A percentile compares a stretch with the other conserved stretches of the same genome.
Conservation (phyloP, 2,113 vertebrate genomes). For the Leiothrix lutea region DNA sequence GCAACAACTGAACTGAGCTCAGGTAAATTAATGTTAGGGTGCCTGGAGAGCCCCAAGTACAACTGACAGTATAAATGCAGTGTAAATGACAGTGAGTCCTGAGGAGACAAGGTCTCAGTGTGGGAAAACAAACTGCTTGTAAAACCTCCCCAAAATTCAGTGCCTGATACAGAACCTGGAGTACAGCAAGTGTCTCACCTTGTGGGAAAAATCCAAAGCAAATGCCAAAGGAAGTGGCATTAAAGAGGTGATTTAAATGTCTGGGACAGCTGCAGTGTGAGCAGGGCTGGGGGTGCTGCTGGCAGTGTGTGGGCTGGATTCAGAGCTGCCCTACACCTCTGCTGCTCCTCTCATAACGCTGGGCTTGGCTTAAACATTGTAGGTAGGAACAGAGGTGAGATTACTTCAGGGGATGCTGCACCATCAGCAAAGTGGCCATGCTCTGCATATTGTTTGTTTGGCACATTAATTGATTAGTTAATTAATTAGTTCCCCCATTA, state of each 20-base stretch:
- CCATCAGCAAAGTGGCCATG: fast-evolving
- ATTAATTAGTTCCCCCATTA: neutral
- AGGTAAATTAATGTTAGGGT: neutral
- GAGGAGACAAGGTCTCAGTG: neutral
- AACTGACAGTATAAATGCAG: neutral
- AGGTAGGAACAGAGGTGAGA: neutral
- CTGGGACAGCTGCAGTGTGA: neutral
- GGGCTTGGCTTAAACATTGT: neutral
- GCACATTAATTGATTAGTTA: neutral
- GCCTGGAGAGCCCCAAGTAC: neutral
- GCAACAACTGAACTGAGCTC: neutral
- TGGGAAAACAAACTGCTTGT: neutral
- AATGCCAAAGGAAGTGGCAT: neutral
- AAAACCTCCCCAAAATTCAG: neutral
- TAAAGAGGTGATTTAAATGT: neutral
- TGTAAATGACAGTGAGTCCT: neutral
- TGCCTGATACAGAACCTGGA: neutral
- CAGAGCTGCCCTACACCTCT: neutral
- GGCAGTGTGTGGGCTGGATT: neutral
- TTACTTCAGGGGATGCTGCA: neutral
- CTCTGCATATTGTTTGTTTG: fast-evolving
- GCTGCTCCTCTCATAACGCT: neutral
- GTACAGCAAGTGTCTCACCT: neutral
- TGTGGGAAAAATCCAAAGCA: neutral
- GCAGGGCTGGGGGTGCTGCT: neutral